Conservation (phyloP, 2,113 vertebrate species). For the Amphilophus citrinellus region DNA sequence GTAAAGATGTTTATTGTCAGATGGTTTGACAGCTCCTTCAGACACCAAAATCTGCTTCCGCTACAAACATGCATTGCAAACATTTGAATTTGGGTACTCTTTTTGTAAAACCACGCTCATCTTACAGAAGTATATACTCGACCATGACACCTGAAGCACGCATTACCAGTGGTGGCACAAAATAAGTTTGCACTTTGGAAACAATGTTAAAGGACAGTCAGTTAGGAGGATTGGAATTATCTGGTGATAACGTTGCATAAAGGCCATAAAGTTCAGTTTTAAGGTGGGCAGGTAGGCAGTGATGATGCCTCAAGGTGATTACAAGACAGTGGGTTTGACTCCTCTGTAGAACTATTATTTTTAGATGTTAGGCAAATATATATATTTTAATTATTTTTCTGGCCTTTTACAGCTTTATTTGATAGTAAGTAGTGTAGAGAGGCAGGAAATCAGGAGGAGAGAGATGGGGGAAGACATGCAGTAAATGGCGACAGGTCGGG, state of each 20-base stretch:
- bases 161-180: background rate
- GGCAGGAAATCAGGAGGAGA: too few relatives aligned
- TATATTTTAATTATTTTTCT: too few relatives aligned
- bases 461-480: too few relatives aligned
- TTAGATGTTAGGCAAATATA: background rate
- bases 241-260: background rate
- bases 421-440: too few relatives aligned
- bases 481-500: too few relatives aligned
- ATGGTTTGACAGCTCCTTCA: conserved; percentile 19
- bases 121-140: background rate
- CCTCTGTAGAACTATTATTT: background rate
- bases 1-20: background rate
- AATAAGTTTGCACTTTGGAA: background rate
- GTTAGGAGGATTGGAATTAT: background rate
- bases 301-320: background rate
- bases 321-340: background rate
- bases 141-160: background rate
- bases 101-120: background rate
- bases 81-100: background rate
- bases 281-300: background rate
- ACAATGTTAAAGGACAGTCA: background rate
- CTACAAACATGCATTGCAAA: background rate
- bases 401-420: too few relatives aligned
- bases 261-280: background rate
- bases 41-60: background rate